Evolutionary conservation across 2,113 vertebrate genomes (phyloP).

Genomic region (Barbus barbus): DNA sequence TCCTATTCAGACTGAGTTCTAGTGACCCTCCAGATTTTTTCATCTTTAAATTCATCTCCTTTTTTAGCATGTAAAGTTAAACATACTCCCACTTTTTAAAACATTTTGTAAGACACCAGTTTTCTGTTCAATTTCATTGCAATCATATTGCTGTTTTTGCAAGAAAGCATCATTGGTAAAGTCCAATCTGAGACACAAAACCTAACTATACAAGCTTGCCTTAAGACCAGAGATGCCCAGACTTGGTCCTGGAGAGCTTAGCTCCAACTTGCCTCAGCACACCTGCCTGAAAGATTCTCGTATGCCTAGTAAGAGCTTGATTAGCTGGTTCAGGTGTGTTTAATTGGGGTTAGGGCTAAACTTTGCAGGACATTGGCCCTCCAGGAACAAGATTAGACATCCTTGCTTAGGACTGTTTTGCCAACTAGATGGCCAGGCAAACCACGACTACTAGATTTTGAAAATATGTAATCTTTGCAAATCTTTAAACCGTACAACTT

Average conservation of each 20-base stretch:
- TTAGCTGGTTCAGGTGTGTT: not conserved
- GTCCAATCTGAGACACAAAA: not conserved
- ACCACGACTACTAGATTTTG: not conserved
- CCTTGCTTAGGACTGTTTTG: not conserved
- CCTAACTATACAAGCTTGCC: not conserved
- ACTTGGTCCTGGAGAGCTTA: not conserved
- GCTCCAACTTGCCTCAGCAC: not conserved
- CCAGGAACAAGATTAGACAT: too few species aligned
- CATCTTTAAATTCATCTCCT: not conserved
- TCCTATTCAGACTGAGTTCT: not conserved
- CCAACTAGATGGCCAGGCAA: not conserved
- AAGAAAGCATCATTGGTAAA: not conserved
- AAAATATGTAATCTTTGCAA: not conserved
- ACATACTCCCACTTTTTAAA: not conserved
- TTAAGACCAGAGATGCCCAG: not conserved
- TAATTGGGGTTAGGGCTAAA: not conserved
- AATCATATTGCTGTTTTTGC: not conserved
- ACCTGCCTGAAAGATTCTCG: not conserved
- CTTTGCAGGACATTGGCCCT: not conserved
- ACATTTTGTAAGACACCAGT: not conserved
- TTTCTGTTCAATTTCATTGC: not conserved
- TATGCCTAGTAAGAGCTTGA: not conserved
- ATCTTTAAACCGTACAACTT: not conserved
- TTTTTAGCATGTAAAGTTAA: not conserved
- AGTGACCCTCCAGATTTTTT: not conserved